A percentile compares a stretch with the other conserved stretches of the same genome.
phyloP scores from a whole-genome alignment of 2,888 invertebrate species.

The Encarsia formosa region DNA sequence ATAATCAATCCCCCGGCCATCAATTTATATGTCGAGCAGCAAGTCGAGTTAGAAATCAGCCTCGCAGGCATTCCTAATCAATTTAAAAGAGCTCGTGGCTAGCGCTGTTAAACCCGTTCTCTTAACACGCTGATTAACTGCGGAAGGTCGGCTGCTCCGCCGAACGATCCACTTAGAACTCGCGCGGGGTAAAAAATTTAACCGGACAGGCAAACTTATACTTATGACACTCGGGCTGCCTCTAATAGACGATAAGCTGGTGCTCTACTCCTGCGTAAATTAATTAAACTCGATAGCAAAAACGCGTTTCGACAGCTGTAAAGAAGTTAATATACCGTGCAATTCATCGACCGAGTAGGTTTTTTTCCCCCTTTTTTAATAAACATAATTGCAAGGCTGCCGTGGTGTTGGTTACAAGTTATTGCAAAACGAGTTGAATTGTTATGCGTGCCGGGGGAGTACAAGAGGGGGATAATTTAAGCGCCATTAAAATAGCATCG shows the following conservation, averaged over 20 bases:
- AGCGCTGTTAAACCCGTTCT: slow-evolving; percentile 9
- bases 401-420: slow-evolving; percentile 15
- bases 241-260: slow-evolving; percentile 24
- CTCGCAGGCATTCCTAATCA: slow-evolving; percentile 12
- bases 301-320: slow-evolving; percentile 1
- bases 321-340: neutral
- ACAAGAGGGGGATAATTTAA: slow-evolving; percentile 12
- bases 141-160: neutral
- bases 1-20: too few species aligned
- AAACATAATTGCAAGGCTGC: slow-evolving; percentile 22
- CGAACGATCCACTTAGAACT: neutral
- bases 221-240: slow-evolving; percentile 17
- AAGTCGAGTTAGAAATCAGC: slow-evolving; percentile 10
- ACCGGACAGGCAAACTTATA: slow-evolving; percentile 1
- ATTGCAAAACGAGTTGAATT: slow-evolving; percentile 29
- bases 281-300: slow-evolving; percentile 13
- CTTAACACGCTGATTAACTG: slow-evolving; percentile 15
- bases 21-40: too few species aligned
- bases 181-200: slow-evolving; percentile 9
- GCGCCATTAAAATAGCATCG: slow-evolving; percentile 27
- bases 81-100: slow-evolving; percentile 1
- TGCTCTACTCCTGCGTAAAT: slow-evolving; percentile 11
- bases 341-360: too few species aligned
- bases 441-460: slow-evolving; percentile 7
- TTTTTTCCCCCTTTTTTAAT: slow-evolving; percentile 11